Base-by-base conservation (phyloP, 2,797 vertebrate genomes). In the Alectoris magna region DNA sequence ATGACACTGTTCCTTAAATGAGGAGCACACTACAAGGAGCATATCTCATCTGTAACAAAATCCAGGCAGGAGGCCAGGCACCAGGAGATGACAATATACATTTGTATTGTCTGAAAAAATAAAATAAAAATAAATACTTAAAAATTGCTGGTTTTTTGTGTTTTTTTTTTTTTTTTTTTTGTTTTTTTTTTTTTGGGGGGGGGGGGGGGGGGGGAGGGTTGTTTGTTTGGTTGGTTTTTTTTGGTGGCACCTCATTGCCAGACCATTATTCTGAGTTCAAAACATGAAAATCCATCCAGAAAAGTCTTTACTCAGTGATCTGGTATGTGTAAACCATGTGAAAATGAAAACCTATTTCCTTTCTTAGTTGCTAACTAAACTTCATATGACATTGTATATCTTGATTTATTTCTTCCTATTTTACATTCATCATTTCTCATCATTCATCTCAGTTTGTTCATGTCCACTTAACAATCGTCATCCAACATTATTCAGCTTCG, bases 351-450 rank as follows among this genome's bases (percentile, higher is more conserved):
- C 0, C 3, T 75, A 6, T 44, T 39, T 9, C 36, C 14, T 86
- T 49, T 73, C 60, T 79, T 44, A 85, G 39, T 22, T 74, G 22
- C 24, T 60, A 51, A 43, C n/a, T 70, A 75, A 90, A 74, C 48
- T 84, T 68, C 27, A 63, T 7, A 23, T 64, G 49, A 36, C 4
- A 26, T 58, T n/a, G 18, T 70, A 91, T 87, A 62, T 63, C 63
- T 49, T 69, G 17, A 53, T 84, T 92, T 91, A 23, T n/a, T 84
- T 96, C 70, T 93, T 92, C 6, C n/a, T 46, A 29, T 39, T 91
- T 41, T 27, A 68, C 66, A 71, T 74, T 66, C 56, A 75, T 51
- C 5, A 62, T 38, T 10, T 58, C 34, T 79, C 51, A 49, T 69
- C 53, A 51, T 62, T 91, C 29, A 78, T 82, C 81, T 76, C 29